Evolutionary conservation across 1,140 invertebrate genomes (phyloP).

Genomic region (Anoplolepis gracilipes): DNA sequence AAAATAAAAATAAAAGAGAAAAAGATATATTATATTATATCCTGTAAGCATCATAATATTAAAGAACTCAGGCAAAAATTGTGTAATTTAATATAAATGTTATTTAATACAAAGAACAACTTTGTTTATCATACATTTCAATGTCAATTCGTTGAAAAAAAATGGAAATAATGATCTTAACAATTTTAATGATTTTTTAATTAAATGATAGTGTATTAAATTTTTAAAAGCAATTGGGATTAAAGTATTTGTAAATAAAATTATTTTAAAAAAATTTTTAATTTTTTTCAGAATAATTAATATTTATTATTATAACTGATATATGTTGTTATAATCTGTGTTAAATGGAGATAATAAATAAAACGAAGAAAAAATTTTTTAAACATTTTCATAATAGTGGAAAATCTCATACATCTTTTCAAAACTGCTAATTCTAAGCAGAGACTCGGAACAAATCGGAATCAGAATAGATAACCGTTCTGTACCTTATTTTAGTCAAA

Average conservation of each 20-base stretch:
- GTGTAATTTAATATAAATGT: background rate
- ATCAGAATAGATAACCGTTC: too few relatives aligned
- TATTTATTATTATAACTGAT: too few relatives aligned
- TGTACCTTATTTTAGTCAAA: too few relatives aligned
- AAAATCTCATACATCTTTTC: background rate
- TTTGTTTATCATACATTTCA: background rate
- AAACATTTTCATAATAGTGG: background rate
- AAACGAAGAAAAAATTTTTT: background rate
- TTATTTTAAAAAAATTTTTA: background rate
- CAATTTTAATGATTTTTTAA: background rate
- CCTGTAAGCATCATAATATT: background rate
- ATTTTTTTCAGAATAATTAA: background rate
- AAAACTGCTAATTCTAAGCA: background rate
- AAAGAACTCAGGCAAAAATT: background rate
- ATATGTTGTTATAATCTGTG: background rate
- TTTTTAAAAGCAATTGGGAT: background rate
- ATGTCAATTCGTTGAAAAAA: background rate
- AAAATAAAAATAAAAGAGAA: background rate
- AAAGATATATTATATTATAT: background rate
- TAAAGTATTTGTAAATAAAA: background rate
- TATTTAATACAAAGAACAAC: background rate
- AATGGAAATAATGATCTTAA: conserved; percentile 1
- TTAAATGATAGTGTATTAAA: background rate
- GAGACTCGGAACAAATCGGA: too few relatives aligned
- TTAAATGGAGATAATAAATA: background rate